These are phyloP conservation scores for Halcyon badia DNA, from an alignment of 2,797 vertebrate genomes.

Conservation along the genomic window DNA sequence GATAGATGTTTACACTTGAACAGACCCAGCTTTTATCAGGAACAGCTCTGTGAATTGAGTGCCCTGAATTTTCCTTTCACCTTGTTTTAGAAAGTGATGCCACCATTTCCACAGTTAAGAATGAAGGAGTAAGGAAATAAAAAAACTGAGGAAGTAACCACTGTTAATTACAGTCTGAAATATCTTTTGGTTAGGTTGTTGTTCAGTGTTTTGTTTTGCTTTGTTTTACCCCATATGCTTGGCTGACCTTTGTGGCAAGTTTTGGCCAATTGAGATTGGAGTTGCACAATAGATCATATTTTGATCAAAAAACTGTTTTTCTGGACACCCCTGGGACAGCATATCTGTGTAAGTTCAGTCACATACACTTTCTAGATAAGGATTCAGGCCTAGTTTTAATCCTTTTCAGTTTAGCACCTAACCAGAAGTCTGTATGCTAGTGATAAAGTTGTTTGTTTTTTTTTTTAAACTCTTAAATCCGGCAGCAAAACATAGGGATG, in stretches of 20 bases:
- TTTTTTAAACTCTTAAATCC: neutral
- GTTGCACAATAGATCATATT: neutral
- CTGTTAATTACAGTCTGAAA: neutral
- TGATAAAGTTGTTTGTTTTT: neutral
- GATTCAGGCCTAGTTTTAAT: neutral
- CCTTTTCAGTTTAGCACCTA: neutral
- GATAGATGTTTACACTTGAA: neutral
- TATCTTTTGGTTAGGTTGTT: neutral
- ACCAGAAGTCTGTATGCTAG: neutral
- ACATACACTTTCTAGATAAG: neutral
- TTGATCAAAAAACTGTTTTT: neutral
- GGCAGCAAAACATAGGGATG: neutral
- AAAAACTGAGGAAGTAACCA: accelerated
- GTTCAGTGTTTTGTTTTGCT: neutral
- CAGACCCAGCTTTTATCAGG: neutral
- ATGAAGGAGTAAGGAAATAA: neutral
- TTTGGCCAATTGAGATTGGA: neutral
- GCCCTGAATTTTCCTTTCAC: neutral
- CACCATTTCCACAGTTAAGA: neutral
- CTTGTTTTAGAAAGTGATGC: neutral
- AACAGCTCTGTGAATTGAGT: neutral
- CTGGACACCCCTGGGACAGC: neutral
- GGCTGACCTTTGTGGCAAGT: neutral
- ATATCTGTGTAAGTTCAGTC: neutral
- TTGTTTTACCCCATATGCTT: neutral